phyloP scores from a whole-genome alignment of 2,113 vertebrate species.

The Xiphophorus couchianus region DNA sequence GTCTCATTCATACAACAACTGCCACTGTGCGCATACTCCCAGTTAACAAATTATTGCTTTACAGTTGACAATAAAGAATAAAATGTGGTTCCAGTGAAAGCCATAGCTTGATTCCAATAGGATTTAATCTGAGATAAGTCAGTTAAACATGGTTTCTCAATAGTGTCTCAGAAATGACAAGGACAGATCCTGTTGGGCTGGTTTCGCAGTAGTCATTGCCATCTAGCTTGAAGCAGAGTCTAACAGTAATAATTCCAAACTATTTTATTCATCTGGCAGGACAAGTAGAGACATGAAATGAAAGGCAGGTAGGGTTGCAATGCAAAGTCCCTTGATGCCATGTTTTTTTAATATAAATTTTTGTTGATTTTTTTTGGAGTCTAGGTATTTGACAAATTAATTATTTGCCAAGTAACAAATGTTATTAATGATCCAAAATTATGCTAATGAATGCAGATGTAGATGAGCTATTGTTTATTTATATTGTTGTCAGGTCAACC shows the following conservation, averaged over 20 bases:
- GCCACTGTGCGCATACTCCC: not conserved
- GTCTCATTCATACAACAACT: not conserved
- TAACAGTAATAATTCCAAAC: slow-evolving; percentile 53
- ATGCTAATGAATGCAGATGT: no score
- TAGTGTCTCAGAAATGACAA: slow-evolving; percentile 4
- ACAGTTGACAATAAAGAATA: not conserved
- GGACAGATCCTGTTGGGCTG: slow-evolving; percentile 65
- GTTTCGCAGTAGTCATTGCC: slow-evolving; percentile 47
- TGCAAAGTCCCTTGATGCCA: no score
- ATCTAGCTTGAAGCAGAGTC: slow-evolving; percentile 42
- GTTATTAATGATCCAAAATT: no score
- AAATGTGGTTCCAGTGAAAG: not conserved
- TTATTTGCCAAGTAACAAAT: no score
- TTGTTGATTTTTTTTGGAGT: no score
- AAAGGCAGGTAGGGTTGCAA: slow-evolving; percentile 48
- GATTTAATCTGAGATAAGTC: not conserved
- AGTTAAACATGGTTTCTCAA: not conserved
- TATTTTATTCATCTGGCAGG: slow-evolving; percentile 55
- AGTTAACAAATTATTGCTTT: not conserved
- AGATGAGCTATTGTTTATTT: no score
- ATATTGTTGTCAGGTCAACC: no score
- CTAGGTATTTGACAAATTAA: no score
- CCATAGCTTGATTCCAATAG: not conserved
- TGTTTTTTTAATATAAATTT: no score
- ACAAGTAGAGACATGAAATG: slow-evolving; percentile 61